Evolutionary conservation across 2,113 vertebrate genomes (phyloP).

Genomic region (Dasypus novemcinctus): DNA sequence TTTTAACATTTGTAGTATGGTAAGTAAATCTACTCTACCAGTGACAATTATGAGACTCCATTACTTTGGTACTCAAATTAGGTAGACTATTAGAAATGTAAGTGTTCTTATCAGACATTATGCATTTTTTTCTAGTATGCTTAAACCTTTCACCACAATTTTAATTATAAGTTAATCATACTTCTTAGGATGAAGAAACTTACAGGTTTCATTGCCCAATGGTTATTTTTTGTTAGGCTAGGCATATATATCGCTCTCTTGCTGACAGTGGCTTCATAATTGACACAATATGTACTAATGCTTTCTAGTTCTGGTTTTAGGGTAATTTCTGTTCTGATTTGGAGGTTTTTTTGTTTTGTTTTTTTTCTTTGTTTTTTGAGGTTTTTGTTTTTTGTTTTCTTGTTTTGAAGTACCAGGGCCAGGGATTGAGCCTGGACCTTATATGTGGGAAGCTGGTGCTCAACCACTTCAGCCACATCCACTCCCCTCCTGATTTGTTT

Average conservation of each 20-base stretch:
- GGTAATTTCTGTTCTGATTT: not conserved
- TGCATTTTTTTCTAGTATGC: not conserved
- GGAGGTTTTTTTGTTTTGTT: not conserved
- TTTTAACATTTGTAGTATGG: not conserved
- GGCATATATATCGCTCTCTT: not conserved
- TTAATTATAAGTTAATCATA: conserved; percentile 35
- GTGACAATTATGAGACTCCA: not conserved
- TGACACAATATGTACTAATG: not conserved
- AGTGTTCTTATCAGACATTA: not conserved
- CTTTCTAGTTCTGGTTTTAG: not conserved
- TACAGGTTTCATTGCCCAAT: not conserved
- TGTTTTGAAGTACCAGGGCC: no score
- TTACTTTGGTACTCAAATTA: conserved; percentile 29
- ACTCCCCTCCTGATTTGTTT: not conserved
- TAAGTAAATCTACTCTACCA: not conserved
- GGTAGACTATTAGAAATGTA: not conserved
- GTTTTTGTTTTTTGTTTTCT: no score
- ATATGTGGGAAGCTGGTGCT: no score
- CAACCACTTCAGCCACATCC: no score
- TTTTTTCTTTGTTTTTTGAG: not conserved
- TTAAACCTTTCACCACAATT: conserved; percentile 24
- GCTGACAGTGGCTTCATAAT: conserved; percentile 16
- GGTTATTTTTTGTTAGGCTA: conserved; percentile 38
- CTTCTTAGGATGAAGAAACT: conserved; percentile 24
- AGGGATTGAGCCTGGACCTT: no score